phyloP scores from a whole-genome alignment of 2,888 invertebrate species.

The Tenthredo distinguenda region DNA sequence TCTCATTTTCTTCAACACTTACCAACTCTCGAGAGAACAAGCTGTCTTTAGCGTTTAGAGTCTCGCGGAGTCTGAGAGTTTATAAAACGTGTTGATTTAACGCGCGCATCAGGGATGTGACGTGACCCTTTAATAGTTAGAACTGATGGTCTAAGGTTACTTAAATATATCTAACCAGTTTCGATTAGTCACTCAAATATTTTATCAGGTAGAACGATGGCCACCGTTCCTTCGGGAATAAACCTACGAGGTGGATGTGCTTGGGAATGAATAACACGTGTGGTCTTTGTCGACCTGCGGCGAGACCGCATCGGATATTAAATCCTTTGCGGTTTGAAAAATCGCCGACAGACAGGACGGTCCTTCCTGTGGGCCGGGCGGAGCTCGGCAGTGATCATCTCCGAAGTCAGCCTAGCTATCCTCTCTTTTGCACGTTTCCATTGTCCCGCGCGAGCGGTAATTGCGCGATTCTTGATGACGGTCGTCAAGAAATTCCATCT shows the following conservation, averaged over 20 bases:
- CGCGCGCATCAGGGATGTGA: conserved; percentile 47
- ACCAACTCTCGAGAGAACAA: conserved; percentile 36
- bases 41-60: conserved; percentile 46
- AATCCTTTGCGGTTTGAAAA: conserved; percentile 50
- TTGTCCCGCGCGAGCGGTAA: conserved; percentile 35
- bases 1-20: conserved; percentile 36
- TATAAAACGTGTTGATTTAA: conserved; percentile 46
- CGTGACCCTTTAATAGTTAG: conserved; percentile 50
- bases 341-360: conserved; percentile 47
- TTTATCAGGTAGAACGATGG: conserved; percentile 43
- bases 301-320: conserved; percentile 47
- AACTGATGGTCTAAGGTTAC: conserved; percentile 43
- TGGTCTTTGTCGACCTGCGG: conserved; percentile 46
- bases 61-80: background rate
- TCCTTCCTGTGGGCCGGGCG: conserved; percentile 43
- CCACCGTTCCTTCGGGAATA: conserved; percentile 20
- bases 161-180: conserved; percentile 49
- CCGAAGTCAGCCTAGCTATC: conserved; percentile 28
- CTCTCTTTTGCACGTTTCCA: conserved; percentile 45
- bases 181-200: conserved; percentile 51
- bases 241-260: conserved; percentile 24
- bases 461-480: conserved; percentile 20
- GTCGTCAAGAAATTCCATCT: conserved; percentile 37
- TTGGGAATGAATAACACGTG: conserved; percentile 50
- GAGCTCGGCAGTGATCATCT: conserved; percentile 42